Base-by-base conservation (phyloP, 2,888 invertebrate species). In the Pyrrhosoma nymphula region DNA sequence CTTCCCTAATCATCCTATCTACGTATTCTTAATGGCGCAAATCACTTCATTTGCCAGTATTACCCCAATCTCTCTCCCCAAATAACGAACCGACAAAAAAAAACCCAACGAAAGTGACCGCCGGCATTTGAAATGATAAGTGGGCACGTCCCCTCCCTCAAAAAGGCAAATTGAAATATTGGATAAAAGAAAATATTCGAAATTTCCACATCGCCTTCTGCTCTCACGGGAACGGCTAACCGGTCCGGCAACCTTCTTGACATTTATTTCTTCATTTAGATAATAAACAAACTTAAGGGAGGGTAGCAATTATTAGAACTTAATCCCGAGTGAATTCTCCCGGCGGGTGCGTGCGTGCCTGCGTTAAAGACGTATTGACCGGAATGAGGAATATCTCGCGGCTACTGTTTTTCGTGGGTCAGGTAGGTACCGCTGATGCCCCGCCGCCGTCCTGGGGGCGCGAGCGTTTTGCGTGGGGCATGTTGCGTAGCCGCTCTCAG, bases 181-280 rank as follows among this genome's bases (percentile, higher is more conserved):
- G 60, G 20, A 20, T 20, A 60, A 60, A 14, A 20, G 60, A 60
- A 60, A 60, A 20, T 60, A 60, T 20, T 60, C 60, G 60, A 8
- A 18, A 23, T 30, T 26, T n/a, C 47, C 69, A 6, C 47, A 0
- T 75, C 55, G 12, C 10, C 63, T 47, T 18, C 35, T 60, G 60
- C 35, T 56, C n/a, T 23, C 30, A 55, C 23, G 47, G n/a, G 47
- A 14, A 39, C n/a, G 47, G 30, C 75, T 56, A 93, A 93, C 93
- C 93, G 93, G 93, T 93, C 93, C 16, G 69, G 69, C 55, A 93
- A 39, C 93, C 93, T 69, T 47, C 75, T 39, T 75, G 93, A 93
- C 69, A 93, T 93, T 93, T 93, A 93, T 93, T 93, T 75, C 93
- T 93, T 93, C 93, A 93, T 93, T 93, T 93, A 93, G 93, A 75